A percentile compares a stretch with the other conserved stretches of the same genome.
These are phyloP conservation scores for Cheilosia vulpina DNA, from an alignment of 2,888 invertebrate genomes.

Conservation along the genomic window DNA sequence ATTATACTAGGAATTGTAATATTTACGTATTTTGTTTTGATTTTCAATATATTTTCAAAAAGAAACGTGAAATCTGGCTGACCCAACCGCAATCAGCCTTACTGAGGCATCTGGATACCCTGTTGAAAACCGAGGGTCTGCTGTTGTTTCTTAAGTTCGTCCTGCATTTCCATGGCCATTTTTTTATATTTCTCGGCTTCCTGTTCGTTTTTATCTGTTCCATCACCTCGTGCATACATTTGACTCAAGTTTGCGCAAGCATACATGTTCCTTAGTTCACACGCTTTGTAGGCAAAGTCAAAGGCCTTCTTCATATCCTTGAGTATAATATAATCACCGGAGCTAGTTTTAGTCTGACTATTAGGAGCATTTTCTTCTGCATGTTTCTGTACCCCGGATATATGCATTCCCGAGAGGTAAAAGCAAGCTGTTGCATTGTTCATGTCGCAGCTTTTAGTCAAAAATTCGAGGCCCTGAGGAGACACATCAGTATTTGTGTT, in stretches of 20 bases:
- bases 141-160: constrained; percentile 86
- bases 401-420: constrained; percentile 91
- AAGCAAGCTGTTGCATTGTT: constrained; percentile 90
- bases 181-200: constrained; percentile 90
- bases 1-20: constrained; percentile 38
- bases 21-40: constrained; percentile 25
- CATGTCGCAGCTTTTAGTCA: constrained; percentile 86
- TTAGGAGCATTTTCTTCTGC: constrained; percentile 79
- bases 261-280: constrained; percentile 92
- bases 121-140: constrained; percentile 85
- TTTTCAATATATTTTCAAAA: constrained; percentile 18
- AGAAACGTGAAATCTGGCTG: background rate
- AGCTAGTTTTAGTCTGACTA: constrained; percentile 78
- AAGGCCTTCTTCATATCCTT: constrained; percentile 92
- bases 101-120: constrained; percentile 83
- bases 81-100: constrained; percentile 29
- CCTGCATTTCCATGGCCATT: constrained; percentile 88
- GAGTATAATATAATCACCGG: constrained; percentile 85
- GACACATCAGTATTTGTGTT: background rate
- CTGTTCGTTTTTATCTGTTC: constrained; percentile 88
- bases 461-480: constrained; percentile 85
- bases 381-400: constrained; percentile 88
- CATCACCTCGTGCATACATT: constrained; percentile 94
- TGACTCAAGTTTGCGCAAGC: constrained; percentile 95
- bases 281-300: constrained; percentile 90